These are phyloP conservation scores for Siphlonurus alternatus DNA, from an alignment of 2,888 invertebrate genomes.

Conservation along the genomic window DNA sequence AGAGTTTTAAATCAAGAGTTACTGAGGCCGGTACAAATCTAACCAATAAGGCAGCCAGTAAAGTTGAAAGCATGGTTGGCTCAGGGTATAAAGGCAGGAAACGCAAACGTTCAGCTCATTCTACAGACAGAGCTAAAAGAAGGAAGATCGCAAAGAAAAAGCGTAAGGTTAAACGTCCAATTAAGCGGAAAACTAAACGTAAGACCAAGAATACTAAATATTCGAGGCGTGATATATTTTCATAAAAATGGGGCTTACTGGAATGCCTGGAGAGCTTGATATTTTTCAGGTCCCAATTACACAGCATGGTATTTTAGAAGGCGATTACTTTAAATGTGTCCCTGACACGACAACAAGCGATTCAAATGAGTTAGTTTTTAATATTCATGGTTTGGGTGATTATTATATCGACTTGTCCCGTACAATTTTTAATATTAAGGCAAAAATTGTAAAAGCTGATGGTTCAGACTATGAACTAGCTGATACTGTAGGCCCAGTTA, in stretches of 20 bases:
- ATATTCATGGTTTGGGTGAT: no score
- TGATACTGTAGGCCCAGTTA: no score
- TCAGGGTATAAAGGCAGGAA: not conserved
- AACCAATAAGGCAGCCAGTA: not conserved
- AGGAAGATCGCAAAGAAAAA: not conserved
- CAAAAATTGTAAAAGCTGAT: no score
- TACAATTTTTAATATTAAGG: no score
- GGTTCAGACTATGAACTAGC: no score
- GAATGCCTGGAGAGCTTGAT: no score
- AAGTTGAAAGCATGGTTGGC: not conserved
- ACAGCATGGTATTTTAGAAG: not conserved
- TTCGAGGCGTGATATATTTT: no score
- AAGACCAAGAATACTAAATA: not conserved
- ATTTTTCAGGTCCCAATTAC: not conserved
- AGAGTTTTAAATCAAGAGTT: not conserved
- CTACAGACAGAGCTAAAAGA: not conserved
- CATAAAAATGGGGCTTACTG: no score
- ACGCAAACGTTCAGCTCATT: not conserved
- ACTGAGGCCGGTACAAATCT: constrained; percentile 5
- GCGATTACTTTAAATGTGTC: constrained; percentile 1
- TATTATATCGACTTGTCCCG: no score
- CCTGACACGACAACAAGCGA: not conserved
- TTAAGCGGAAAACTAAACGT: not conserved
- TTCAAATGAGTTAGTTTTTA: no score
- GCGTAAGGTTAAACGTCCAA: not conserved